Conservation (phyloP, 2,888 invertebrate genomes). For the Drosophila kuntzei region DNA sequence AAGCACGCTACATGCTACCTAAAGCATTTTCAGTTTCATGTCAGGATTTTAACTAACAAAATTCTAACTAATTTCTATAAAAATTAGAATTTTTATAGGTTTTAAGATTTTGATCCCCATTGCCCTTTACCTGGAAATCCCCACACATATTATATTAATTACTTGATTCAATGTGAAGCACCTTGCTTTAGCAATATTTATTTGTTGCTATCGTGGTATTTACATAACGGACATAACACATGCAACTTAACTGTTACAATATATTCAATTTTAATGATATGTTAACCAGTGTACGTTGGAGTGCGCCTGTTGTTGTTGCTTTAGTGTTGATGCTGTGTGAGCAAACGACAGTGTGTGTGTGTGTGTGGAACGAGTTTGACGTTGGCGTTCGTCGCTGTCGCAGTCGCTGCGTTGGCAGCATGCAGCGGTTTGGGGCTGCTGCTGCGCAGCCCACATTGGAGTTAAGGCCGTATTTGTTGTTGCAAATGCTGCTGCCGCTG, state of each 20-base stretch:
- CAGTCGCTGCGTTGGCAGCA: conserved; percentile 62
- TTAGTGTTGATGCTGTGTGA: conserved; percentile 40
- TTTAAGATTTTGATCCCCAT: too few relatives aligned
- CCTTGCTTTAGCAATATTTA: neutral
- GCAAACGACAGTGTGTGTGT: conserved; percentile 11
- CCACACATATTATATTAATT: neutral
- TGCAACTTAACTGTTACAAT: conserved; percentile 1
- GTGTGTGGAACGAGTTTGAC: conserved; percentile 68
- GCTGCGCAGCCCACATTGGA: conserved; percentile 41
- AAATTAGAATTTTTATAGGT: too few relatives aligned
- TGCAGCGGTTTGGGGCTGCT: conserved; percentile 14
- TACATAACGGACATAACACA: neutral
- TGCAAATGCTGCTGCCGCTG: conserved; percentile 14
- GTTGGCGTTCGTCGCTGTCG: conserved; percentile 39
- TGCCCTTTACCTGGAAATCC: too few relatives aligned
- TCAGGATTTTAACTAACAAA: too few relatives aligned
- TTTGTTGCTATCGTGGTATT: neutral
- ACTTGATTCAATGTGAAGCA: neutral
- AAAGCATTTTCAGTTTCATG: too few relatives aligned
- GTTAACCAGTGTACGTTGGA: conserved; percentile 42
- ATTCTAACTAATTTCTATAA: too few relatives aligned
- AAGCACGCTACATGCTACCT: too few relatives aligned
- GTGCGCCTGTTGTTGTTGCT: conserved; percentile 24
- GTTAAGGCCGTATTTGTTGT: conserved; percentile 7
- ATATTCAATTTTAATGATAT: conserved; percentile 3